Conservation (phyloP, 2,888 invertebrate genomes). For the Steinernema hermaphroditum region DNA sequence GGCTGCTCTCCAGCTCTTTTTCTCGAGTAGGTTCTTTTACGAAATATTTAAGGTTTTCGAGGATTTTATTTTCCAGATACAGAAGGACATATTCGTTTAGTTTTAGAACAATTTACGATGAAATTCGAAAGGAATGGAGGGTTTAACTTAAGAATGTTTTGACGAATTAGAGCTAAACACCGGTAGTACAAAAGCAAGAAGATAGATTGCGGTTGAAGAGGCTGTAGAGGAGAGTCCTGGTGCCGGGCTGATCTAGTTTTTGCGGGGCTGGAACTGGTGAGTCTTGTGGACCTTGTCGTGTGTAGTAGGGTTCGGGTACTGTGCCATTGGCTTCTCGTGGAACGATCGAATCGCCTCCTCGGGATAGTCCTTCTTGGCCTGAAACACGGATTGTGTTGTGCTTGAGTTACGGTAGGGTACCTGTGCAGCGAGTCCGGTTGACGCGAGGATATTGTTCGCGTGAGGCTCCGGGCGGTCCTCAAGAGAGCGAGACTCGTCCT, state of each 20-base stretch:
- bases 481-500: conserved; percentile 41
- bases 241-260: conserved; percentile 32
- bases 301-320: conserved; percentile 13
- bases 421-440: conserved; percentile 48
- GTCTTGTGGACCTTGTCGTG: conserved; percentile 14
- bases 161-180: too few relatives aligned
- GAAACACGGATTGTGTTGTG: background rate
- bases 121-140: too few relatives aligned
- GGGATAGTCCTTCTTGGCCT: conserved; percentile 40
- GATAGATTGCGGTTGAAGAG: too few relatives aligned
- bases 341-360: conserved; percentile 33
- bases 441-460: conserved; percentile 44
- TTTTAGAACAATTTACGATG: too few relatives aligned
- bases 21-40: background rate
- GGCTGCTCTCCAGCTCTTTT: conserved; percentile 26
- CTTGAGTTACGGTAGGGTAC: conserved; percentile 27
- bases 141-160: too few relatives aligned
- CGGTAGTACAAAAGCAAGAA: too few relatives aligned
- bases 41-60: background rate
- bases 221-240: too few relatives aligned
- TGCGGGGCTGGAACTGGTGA: conserved; percentile 38
- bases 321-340: conserved; percentile 37
- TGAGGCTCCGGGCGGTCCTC: conserved; percentile 37
- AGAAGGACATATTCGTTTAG: too few relatives aligned
- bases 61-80: too few relatives aligned